These are phyloP conservation scores for Brachyhypopomus occidentalis DNA, from an alignment of 2,113 vertebrate genomes.

Conservation along the genomic window DNA sequence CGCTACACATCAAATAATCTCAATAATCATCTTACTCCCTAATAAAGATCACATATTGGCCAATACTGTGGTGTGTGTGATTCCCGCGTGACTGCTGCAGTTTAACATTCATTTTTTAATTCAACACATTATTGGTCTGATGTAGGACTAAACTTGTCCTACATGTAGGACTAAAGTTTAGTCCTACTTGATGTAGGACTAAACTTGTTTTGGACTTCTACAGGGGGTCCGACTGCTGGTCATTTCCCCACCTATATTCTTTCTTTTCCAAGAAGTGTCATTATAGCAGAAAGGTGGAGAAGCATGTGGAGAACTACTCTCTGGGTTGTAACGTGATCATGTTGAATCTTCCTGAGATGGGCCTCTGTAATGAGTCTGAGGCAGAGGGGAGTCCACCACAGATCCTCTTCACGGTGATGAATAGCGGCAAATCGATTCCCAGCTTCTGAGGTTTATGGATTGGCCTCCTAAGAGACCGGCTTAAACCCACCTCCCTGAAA, in stretches of 20 bases:
- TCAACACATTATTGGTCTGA: not conserved
- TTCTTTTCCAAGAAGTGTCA: slow-evolving; percentile 41
- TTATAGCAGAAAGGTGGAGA: slow-evolving; percentile 16
- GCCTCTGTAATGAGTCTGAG: slow-evolving; percentile 72
- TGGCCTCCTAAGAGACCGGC: slow-evolving; percentile 34
- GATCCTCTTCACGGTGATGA: slow-evolving; percentile 54
- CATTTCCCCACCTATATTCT: not conserved
- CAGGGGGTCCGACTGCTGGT: too few relatives aligned
- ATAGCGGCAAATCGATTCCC: slow-evolving; percentile 56
- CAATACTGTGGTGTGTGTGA: not conserved
- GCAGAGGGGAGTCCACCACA: slow-evolving; percentile 58
- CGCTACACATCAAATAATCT: not conserved
- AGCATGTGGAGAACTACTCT: slow-evolving; percentile 44
- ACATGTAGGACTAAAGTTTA: too few relatives aligned
- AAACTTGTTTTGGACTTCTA: too few relatives aligned
- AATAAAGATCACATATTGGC: slow-evolving; percentile 30
- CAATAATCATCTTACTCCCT: not conserved
- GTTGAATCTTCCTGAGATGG: slow-evolving; percentile 67
- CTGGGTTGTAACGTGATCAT: slow-evolving; percentile 67
- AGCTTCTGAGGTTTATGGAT: slow-evolving; percentile 55
- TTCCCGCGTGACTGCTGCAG: not conserved
- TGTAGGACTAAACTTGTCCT: not conserved
- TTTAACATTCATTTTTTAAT: not conserved
- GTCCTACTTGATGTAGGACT: not conserved
- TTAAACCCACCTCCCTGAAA: slow-evolving; percentile 42